Percentiles rank a stretch among this genome's conserved stretches.
These are phyloP conservation scores for Dufourea novaeangliae DNA, from an alignment of 1,140 invertebrate species.

Conservation along the genomic window DNA sequence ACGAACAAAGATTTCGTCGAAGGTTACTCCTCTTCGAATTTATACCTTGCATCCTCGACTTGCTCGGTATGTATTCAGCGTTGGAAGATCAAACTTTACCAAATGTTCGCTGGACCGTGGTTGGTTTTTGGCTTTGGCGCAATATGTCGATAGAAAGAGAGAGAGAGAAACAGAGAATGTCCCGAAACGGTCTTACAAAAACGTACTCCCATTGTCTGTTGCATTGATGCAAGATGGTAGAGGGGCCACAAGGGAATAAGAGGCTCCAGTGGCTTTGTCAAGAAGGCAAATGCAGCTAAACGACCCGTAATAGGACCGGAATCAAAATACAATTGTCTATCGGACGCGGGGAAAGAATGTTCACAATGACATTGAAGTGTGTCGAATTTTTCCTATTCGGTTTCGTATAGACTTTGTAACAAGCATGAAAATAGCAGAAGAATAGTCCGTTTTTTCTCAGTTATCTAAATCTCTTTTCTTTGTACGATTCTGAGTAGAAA, in stretches of 20 bases:
- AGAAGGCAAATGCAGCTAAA: slow-evolving; percentile 80
- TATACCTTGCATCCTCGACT: slow-evolving; percentile 31
- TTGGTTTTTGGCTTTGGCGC: slow-evolving; percentile 75
- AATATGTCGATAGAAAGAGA: slow-evolving; percentile 71
- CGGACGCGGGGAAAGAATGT: neutral
- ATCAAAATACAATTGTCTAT: slow-evolving; percentile 78
- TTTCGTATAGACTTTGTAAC: neutral
- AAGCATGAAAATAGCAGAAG: slow-evolving; percentile 1
- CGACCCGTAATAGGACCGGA: slow-evolving; percentile 76
- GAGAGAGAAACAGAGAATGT: slow-evolving; percentile 80
- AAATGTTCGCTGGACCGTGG: slow-evolving; percentile 70
- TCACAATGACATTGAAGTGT: neutral
- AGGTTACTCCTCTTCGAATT: neutral
- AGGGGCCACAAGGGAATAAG: slow-evolving; percentile 52
- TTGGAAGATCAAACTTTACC: slow-evolving; percentile 29
- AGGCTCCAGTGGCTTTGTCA: slow-evolving; percentile 80
- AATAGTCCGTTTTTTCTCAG: too few species aligned
- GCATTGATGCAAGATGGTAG: slow-evolving; percentile 33
- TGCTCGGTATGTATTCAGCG: neutral
- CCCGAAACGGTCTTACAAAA: slow-evolving; percentile 46
- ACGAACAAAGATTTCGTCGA: slow-evolving; percentile 16
- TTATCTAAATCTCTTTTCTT: too few species aligned
- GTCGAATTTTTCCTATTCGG: neutral
- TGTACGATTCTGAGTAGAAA: too few species aligned
- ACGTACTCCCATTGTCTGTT: slow-evolving; percentile 32